Conservation (phyloP, 2,113 vertebrate genomes). For the Ailuropoda melanoleuca region DNA sequence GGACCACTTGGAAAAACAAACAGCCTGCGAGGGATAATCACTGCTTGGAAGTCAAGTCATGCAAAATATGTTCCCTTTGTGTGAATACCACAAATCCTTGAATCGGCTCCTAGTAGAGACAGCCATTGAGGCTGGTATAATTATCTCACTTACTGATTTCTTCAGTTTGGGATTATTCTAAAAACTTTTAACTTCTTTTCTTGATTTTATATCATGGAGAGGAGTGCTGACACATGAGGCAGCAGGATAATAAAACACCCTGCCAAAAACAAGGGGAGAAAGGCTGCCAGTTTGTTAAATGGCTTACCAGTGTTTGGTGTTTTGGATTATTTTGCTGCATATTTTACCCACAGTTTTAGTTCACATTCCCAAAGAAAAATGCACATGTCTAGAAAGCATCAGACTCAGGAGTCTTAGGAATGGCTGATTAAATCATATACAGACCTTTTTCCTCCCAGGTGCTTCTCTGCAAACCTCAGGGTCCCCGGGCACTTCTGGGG, state of each 20-base stretch:
- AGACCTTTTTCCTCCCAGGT: neutral
- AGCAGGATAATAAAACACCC: slow-evolving; percentile 69
- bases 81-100: slow-evolving; percentile 76
- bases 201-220: slow-evolving; percentile 77
- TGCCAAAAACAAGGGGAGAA: slow-evolving; percentile 57
- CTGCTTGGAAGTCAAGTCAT: slow-evolving; percentile 81
- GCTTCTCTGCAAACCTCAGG: neutral
- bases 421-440: slow-evolving; percentile 65
- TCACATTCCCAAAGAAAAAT: slow-evolving; percentile 72
- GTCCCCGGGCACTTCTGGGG: neutral
- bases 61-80: slow-evolving; percentile 80
- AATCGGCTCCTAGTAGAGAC: slow-evolving; percentile 72
- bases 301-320: slow-evolving; percentile 66
- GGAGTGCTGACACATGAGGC: slow-evolving; percentile 75
- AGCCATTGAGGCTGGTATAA: slow-evolving; percentile 75
- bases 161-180: slow-evolving; percentile 65
- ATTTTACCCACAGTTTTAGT: slow-evolving; percentile 43
- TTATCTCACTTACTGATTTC: slow-evolving; percentile 74
- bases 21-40: slow-evolving; percentile 79
- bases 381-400: slow-evolving; percentile 67
- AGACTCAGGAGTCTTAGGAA: slow-evolving; percentile 70
- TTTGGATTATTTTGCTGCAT: slow-evolving; percentile 67
- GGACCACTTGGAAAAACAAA: slow-evolving; percentile 80
- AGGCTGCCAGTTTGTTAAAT: slow-evolving; percentile 63
- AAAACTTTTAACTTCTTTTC: slow-evolving; percentile 64